Base-by-base conservation (phyloP, 2,113 vertebrate species). In the Passer montanus region DNA sequence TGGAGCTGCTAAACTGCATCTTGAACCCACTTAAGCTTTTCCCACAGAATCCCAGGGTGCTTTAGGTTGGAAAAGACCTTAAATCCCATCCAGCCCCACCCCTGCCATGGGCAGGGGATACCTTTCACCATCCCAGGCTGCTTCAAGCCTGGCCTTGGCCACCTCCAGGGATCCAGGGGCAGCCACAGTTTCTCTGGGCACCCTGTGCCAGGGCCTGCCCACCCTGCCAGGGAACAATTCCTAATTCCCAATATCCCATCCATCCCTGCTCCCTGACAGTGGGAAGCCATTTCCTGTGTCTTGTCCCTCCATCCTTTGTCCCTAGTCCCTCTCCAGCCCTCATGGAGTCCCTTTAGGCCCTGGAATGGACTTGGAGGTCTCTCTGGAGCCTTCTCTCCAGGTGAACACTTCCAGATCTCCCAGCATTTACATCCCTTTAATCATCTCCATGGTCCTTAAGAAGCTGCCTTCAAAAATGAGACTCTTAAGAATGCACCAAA, bases 251-350 rank as follows among this genome's bases (percentile, higher is more conserved):
- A 10, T 8, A 15, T 72, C 43, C 35, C 24, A 50, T 37, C 67
- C 3, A 4, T 0, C 35, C 85, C 67, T 72, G 26, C 26, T 31
- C 50, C 43, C 43, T 58, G 67, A 11, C 35, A 56, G 0, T 49
- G 9, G 19, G 26, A 26, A 49, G 9, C 26, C 76, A 80, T 66
- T 66, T 43, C 58, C 50, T 11, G 4, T 7, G 50, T 80, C 22
- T 58, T 80, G 41, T 2, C 11, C 4, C 26, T 27, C 50, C 35
- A 66, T 3, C 3, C 37, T 31, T 66, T 50, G 15, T 23, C 31
- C 30, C 10, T 0, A 11, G 5, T 33, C 21, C 21, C 37, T 59
- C 33, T 39, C 27, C 22, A 28, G 33, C 12, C 14, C 52, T 73
- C 35, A 8, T 12, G 35, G 31, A 49, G 20, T 14, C 13, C 33